Conservation (phyloP, 2,113 vertebrate genomes). For the Oplegnathus fasciatus region DNA sequence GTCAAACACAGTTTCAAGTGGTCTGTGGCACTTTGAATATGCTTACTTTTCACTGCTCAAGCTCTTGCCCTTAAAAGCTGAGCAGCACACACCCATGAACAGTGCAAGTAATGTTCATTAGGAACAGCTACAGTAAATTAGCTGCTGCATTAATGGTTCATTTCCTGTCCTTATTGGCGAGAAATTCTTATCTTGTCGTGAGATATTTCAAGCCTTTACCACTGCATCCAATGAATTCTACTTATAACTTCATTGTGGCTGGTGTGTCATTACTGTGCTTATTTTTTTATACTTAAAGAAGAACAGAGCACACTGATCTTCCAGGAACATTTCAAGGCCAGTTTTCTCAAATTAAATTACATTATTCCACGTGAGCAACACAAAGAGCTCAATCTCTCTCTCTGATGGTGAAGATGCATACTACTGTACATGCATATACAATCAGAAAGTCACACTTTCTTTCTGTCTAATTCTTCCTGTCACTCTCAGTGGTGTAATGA, state of each 20-base stretch:
- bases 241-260: slow-evolving; percentile 10
- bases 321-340: slow-evolving; percentile 5
- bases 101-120: not conserved
- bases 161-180: slow-evolving; percentile 11
- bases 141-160: not conserved
- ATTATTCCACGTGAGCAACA: slow-evolving; percentile 16
- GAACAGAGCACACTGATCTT: slow-evolving; percentile 9
- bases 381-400: too few relatives aligned
- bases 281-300: slow-evolving; percentile 7
- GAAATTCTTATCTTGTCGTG: not conserved
- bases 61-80: slow-evolving; percentile 17
- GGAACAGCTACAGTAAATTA: not conserved
- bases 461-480: not conserved
- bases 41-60: not conserved
- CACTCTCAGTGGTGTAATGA: slow-evolving; percentile 5
- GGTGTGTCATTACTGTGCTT: not conserved
- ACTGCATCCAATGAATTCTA: slow-evolving; percentile 4
- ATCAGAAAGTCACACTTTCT: not conserved
- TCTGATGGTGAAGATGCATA: not conserved
- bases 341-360: slow-evolving; percentile 15
- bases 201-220: not conserved
- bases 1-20: slow-evolving; percentile 46
- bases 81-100: not conserved
- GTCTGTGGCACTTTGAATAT: slow-evolving; percentile 11
- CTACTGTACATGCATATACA: too few relatives aligned